Evolutionary conservation across 2,113 vertebrate genomes (phyloP).

Genomic region (Microtus montanus): DNA sequence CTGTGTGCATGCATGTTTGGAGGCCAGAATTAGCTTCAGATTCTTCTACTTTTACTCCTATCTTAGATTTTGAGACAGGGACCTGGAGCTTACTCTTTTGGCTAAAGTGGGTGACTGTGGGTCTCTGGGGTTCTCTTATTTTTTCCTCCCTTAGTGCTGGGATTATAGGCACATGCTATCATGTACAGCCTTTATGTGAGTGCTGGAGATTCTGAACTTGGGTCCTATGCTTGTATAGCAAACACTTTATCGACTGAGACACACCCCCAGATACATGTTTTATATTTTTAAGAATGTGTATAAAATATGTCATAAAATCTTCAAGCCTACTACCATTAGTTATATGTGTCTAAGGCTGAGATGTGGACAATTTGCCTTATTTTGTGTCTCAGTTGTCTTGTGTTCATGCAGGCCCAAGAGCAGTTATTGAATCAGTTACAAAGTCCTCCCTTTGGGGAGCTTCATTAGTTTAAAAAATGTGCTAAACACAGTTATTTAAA

Average conservation of each 20-base stretch:
- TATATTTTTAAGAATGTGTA: neutral
- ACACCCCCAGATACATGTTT: neutral
- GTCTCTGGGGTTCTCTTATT: no score
- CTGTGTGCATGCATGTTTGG: neutral
- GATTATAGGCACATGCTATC: neutral
- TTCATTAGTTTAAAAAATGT: neutral
- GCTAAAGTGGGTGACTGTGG: neutral
- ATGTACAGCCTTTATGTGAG: neutral
- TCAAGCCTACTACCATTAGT: neutral
- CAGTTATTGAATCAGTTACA: neutral
- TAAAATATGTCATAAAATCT: conserved; percentile 9
- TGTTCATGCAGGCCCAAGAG: neutral
- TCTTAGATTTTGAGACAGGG: neutral
- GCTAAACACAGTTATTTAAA: neutral
- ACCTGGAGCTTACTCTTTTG: neutral
- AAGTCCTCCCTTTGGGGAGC: neutral
- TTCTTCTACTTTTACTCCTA: neutral
- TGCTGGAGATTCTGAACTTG: neutral
- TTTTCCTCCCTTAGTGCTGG: neutral
- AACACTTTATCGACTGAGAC: neutral
- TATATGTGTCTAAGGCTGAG: neutral
- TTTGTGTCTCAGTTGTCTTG: neutral
- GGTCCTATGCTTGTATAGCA: neutral
- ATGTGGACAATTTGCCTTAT: neutral
- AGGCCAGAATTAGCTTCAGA: neutral